Evolutionary conservation across 2,797 vertebrate species (phyloP).

Genomic region (Phataginus tricuspis): DNA sequence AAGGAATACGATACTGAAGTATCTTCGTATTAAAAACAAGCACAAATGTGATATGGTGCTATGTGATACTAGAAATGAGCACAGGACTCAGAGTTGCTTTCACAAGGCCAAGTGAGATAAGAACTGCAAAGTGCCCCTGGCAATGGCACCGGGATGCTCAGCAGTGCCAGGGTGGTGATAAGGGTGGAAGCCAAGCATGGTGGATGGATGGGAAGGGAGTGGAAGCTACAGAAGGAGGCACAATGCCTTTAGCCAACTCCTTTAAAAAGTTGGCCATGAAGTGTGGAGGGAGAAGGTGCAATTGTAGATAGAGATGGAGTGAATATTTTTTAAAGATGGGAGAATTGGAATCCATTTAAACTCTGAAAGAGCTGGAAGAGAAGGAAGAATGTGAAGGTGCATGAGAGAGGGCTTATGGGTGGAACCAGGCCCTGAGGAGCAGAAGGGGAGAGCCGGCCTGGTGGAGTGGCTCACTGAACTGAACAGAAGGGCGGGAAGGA

Average conservation of each 20-base stretch:
- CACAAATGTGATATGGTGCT: not conserved
- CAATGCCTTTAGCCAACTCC: not conserved
- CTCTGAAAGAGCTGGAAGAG: not conserved
- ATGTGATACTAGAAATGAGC: not conserved
- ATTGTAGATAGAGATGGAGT: not conserved
- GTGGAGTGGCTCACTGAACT: not conserved
- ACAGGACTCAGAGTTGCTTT: not conserved
- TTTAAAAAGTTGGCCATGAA: not conserved
- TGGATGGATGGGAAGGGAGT: not conserved
- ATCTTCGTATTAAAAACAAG: not conserved
- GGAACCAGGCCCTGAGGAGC: not conserved
- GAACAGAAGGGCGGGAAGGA: not conserved
- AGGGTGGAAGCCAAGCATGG: not conserved
- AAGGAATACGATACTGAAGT: not conserved
- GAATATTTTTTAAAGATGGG: not conserved
- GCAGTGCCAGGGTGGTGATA: not conserved
- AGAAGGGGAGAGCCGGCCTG: not conserved
- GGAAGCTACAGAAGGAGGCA: not conserved
- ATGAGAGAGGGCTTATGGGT: not conserved
- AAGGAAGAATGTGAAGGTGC: not conserved
- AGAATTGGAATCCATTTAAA: constrained; percentile 1
- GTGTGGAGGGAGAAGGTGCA: not conserved
- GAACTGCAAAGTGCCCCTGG: not conserved
- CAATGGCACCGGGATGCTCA: not conserved
- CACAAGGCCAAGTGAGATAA: not conserved